A percentile compares a stretch with the other conserved stretches of the same genome.
phyloP scores from a whole-genome alignment of 2,888 invertebrate species.

The Neelides folsomi region DNA sequence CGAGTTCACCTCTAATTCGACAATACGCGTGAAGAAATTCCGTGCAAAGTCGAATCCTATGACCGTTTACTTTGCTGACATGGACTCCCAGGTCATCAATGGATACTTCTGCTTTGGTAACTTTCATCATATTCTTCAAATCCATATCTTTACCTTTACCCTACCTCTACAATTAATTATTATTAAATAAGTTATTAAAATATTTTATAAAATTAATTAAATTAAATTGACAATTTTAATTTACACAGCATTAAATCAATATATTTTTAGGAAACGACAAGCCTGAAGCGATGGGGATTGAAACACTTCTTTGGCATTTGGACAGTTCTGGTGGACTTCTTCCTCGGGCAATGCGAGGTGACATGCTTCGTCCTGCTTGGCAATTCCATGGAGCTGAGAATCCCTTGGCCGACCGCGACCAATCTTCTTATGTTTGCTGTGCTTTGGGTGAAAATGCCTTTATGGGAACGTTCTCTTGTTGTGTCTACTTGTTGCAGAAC shows the following conservation, averaged over 20 bases:
- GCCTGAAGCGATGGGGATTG: constrained; percentile 27
- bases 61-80: constrained; percentile 66
- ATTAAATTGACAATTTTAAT: neutral
- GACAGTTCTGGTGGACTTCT: constrained; percentile 30
- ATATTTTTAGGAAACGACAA: constrained; percentile 23
- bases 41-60: constrained; percentile 66
- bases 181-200: too few relatives aligned
- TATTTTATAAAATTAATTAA: too few relatives aligned
- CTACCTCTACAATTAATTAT: too few relatives aligned
- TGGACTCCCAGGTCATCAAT: constrained; percentile 76
- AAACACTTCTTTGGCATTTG: constrained; percentile 27
- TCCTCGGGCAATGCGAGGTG: constrained; percentile 25
- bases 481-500: constrained; percentile 25
- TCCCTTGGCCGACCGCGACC: constrained; percentile 30
- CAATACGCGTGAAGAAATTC: constrained; percentile 66
- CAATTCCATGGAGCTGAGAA: constrained; percentile 33
- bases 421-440: constrained; percentile 29
- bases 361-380: constrained; percentile 25
- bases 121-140: too few relatives aligned
- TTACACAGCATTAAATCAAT: neutral
- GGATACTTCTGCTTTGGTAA: constrained; percentile 76
- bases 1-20: constrained; percentile 53
- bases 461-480: constrained; percentile 27
- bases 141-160: too few relatives aligned
- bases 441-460: constrained; percentile 31